phyloP scores from a whole-genome alignment of 2,113 vertebrate genomes.

The Petaurus breviceps region DNA sequence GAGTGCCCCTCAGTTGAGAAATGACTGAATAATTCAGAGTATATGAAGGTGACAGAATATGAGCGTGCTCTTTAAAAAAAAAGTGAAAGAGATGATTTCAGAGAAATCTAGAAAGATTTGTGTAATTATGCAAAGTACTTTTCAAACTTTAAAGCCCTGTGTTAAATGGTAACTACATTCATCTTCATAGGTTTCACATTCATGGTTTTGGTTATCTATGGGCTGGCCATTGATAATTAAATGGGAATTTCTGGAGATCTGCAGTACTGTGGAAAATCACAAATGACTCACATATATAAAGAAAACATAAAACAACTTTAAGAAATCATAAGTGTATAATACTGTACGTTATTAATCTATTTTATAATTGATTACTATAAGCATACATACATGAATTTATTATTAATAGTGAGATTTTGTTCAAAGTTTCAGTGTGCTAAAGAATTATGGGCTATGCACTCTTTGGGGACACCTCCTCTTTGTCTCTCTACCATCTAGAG shows the following conservation, averaged over 20 bases:
- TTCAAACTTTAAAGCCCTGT: background rate
- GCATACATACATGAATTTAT: background rate
- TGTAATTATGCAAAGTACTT: background rate
- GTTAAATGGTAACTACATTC: background rate
- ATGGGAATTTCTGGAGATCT: background rate
- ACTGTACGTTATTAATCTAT: background rate
- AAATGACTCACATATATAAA: background rate
- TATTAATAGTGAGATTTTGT: background rate
- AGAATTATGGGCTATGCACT: background rate
- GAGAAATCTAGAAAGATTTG: background rate
- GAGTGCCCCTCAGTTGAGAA: background rate
- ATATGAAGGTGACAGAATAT: background rate
- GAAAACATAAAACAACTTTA: background rate
- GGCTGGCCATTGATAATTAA: background rate
- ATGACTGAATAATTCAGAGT: background rate
- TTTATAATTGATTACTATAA: background rate
- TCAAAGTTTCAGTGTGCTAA: background rate
- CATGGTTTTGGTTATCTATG: background rate
- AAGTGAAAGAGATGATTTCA: background rate
- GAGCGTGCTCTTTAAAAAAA: background rate
- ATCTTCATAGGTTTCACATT: background rate
- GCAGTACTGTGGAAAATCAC: background rate
- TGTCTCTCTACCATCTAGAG: background rate
- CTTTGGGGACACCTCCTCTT: background rate
- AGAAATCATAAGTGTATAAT: background rate